Evolutionary conservation across 2,113 vertebrate genomes (phyloP), one percentile per base, ranked within the genome.

Genomic region (Aythya baeri): DNA sequence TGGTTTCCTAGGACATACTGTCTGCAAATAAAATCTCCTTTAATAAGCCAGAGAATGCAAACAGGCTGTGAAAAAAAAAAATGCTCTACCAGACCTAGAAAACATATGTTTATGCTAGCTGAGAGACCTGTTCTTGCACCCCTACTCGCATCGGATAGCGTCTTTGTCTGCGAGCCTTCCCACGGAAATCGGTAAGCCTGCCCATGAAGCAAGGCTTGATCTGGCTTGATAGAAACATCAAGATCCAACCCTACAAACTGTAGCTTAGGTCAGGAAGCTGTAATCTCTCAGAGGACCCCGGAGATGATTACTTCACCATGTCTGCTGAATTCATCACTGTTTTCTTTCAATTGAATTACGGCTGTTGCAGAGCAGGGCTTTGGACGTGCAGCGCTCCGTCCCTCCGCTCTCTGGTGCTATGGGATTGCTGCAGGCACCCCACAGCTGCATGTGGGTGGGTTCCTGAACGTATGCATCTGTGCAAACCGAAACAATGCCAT

Each of bases 111-210:
- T 91, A 68, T 81, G 34, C 63, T 83, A 80, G 80, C 91, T 61
- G 88, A 91, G 89, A 94, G 95, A 94, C 72, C 75, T 80, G 79
- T 95, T 96, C 87, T 93, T 93, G 75, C 89, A 88, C 83, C 88
- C 79, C 86, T 68, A 50, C 36, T 77, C 5, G 6, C 0, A 0
- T 29, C 0, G 0, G 66, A 61, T 68, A 44, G 70, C 57, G 13
- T 78, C 85, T 78, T 83, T 88, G 70, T 93, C 93, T 89, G 54
- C 59, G 44, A 80, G 41, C 62, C 86, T 93, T 90, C 88, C 83
- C 70, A 82, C 20, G 0, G 31, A 66, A 91, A 43, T 70, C 0
- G 0, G 50, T 62, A 27, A 66, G 58, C 34, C 59, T 58, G 55
- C 22, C 77, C 78, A 23, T 22, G 54, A 67, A 44, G 50, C 73